Evolutionary conservation across 2,113 vertebrate species (phyloP).

Genomic region (Limnothrissa miodon): DNA sequence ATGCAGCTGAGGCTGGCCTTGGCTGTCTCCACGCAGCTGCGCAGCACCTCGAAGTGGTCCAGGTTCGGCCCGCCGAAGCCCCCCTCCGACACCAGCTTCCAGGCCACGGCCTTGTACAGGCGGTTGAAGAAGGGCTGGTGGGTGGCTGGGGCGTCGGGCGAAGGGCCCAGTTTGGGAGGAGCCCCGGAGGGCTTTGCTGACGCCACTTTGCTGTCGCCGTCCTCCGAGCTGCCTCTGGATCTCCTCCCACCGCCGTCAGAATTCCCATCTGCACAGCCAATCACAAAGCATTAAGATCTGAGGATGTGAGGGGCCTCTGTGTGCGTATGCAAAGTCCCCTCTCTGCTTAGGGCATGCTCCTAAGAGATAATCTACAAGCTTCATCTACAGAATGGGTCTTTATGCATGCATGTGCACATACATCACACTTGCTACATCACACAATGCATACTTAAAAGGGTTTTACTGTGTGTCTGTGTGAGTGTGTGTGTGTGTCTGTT

Average conservation of each 20-base stretch:
- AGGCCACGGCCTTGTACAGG: constrained; percentile 94
- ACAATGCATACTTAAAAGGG: too few relatives aligned
- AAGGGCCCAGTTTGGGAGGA: constrained; percentile 60
- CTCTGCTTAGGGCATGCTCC: too few relatives aligned
- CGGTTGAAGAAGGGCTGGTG: constrained; percentile 95
- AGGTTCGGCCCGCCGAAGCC: constrained; percentile 89
- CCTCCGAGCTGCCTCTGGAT: constrained; percentile 51
- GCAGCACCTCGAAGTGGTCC: constrained; percentile 89
- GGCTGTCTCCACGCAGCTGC: constrained; percentile 85
- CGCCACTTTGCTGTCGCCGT: constrained; percentile 44
- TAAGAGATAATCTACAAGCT: too few relatives aligned
- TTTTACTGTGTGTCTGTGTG: too few relatives aligned
- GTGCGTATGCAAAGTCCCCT: neutral
- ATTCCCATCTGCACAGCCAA: constrained; percentile 48
- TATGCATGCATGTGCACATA: neutral
- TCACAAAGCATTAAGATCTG: neutral
- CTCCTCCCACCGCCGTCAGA: constrained; percentile 60
- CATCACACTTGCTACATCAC: neutral
- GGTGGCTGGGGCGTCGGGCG: constrained; percentile 74
- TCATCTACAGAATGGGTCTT: neutral
- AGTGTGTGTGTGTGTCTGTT: neutral
- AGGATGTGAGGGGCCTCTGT: neutral
- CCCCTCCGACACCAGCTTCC: constrained; percentile 94
- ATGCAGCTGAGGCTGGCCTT: constrained; percentile 88
- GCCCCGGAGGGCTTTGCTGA: neutral